phyloP scores from a whole-genome alignment of 2,888 invertebrate genomes.

The Xylota segnis region DNA sequence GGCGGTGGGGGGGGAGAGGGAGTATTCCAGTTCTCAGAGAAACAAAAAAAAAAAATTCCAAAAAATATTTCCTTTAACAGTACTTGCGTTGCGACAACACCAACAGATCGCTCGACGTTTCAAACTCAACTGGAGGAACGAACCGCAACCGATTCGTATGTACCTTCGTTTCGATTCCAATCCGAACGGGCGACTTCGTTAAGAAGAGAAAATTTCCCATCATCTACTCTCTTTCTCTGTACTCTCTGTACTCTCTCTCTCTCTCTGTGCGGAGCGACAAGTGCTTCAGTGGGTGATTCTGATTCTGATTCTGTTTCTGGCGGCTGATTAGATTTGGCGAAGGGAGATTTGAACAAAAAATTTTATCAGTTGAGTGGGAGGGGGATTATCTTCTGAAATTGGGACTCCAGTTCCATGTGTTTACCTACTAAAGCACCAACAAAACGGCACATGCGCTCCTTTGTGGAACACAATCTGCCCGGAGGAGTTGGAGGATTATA shows the following conservation, averaged over 20 bases:
- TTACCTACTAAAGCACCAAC: neutral
- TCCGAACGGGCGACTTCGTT: constrained; percentile 31
- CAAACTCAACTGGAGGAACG: constrained; percentile 64
- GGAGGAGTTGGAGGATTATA: constrained; percentile 12
- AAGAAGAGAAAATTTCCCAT: constrained; percentile 66
- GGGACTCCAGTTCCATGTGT: too few species aligned
- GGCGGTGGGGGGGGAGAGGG: neutral
- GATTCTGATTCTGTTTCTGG: too few species aligned
- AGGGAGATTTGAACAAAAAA: neutral
- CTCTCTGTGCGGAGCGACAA: neutral
- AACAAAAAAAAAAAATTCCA: neutral
- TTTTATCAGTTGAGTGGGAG: neutral
- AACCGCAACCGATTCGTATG: constrained; percentile 30
- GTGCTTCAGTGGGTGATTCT: neutral
- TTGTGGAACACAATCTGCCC: neutral
- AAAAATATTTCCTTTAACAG: neutral
- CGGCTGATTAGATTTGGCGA: constrained; percentile 15
- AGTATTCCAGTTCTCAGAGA: constrained; percentile 7
- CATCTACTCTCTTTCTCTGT: neutral
- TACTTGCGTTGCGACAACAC: constrained; percentile 1
- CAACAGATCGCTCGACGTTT: constrained; percentile 46
- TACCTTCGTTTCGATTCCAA: constrained; percentile 47
- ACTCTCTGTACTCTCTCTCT: neutral
- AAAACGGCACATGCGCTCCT: constrained; percentile 28
- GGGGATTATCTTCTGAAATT: neutral